Evolutionary conservation across 2,888 invertebrate species (phyloP).

Genomic region (Tenthredo scrophulariae): DNA sequence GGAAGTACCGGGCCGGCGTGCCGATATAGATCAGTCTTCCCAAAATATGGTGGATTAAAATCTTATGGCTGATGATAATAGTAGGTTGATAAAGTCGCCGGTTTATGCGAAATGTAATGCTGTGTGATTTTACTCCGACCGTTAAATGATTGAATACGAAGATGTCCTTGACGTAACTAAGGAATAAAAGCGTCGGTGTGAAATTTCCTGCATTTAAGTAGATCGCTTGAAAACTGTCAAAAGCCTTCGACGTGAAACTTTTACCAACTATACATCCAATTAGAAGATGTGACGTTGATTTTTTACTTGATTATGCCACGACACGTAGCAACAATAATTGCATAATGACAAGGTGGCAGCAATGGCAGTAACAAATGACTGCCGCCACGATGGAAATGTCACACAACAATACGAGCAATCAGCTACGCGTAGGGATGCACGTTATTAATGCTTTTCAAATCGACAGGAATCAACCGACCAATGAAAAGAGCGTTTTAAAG

Average conservation of each 20-base stretch:
- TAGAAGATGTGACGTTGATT: constrained; percentile 31
- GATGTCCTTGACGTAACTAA: background rate
- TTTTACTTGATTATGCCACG: constrained; percentile 39
- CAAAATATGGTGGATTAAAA: constrained; percentile 24
- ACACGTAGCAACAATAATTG: constrained; percentile 43
- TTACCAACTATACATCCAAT: constrained; percentile 34
- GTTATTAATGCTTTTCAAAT: constrained; percentile 51
- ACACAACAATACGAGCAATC: constrained; percentile 54
- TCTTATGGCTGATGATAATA: constrained; percentile 32
- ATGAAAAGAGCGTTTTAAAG: constrained; percentile 36
- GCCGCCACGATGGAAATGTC: constrained; percentile 51
- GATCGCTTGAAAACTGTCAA: constrained; percentile 10
- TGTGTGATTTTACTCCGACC: constrained; percentile 4
- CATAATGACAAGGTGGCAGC: constrained; percentile 47
- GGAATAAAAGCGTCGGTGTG: background rate
- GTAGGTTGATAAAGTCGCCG: constrained; percentile 20
- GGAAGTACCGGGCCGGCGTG: background rate
- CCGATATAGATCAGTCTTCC: constrained; percentile 31
- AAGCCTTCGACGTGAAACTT: constrained; percentile 22
- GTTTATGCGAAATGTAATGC: constrained; percentile 27
- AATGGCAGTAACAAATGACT: constrained; percentile 51
- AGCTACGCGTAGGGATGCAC: constrained; percentile 45
- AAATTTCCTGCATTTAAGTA: constrained; percentile 8
- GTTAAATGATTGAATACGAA: background rate
- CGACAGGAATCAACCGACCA: constrained; percentile 42